Base-by-base conservation (phyloP, 2,113 vertebrate species). In the Pelecanoides urinatrix region DNA sequence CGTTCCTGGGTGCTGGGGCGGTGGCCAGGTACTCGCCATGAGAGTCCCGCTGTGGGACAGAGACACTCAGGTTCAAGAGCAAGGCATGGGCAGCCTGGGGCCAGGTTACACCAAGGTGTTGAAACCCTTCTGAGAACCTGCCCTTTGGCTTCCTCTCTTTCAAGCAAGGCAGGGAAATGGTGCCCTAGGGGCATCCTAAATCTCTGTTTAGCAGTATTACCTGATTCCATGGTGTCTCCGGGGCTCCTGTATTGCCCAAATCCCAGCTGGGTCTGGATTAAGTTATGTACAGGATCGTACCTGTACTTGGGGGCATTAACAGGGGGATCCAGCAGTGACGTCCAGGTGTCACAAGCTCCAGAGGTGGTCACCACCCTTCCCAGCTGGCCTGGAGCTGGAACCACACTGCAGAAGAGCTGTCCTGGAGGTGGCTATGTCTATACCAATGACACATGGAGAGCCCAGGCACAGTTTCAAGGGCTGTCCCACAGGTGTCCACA, bases 71-170 rank as follows among this genome's bases (percentile, higher is more conserved):
- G 42, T 66, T 62, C 68, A 52, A 36, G 52, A 59, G 13, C 29
- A 44, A 6, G 72, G 23, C 0, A 0, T 22, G 23, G 25, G 38
- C 16, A 94, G 36, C 44, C 40, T 16, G 2, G 17, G 47, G 61
- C 56, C 53, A 85, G 17, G 30, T 70, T 49, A 14, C 77, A 50
- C 5, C 6, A 12, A 71, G 61, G n/a, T 72, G 88, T 44, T 72
- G 52, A 61, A 95, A 93, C 38, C 45, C 26, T 44, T 30, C 23
- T 22, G 9, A 66, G 53, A 74, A 65, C 45, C 32, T 88, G 32
- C 58, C 62, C 67, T 86, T 73, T 9, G 45, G 53, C 45, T 83
- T 67, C 52, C 52, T 71, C 32, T 49, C 19, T 55, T 75, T 40
- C 17, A 36, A 71, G 56, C 12, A 77, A 16, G 5, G 25, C 42